Evolutionary conservation across 2,113 vertebrate species (phyloP).

Genomic region (Caloenas nicobarica): DNA sequence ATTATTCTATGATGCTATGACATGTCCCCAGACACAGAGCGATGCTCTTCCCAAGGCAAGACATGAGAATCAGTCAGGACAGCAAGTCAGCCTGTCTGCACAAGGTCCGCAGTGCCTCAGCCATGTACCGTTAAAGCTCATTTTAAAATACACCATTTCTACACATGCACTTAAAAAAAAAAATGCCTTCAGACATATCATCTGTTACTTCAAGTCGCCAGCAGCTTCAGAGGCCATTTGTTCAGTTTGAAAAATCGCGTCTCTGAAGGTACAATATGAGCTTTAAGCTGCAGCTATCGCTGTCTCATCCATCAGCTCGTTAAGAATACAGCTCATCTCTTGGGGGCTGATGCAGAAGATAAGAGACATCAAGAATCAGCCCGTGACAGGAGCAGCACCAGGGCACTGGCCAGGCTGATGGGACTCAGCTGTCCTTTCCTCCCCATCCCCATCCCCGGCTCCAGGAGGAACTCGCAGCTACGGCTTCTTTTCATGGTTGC

Average conservation of each 20-base stretch:
- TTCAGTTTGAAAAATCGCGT: conserved; percentile 33
- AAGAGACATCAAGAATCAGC: conserved; percentile 56
- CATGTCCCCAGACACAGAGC: accelerated
- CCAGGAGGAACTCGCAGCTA: background rate
- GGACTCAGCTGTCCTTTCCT: conserved; percentile 40
- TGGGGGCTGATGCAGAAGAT: conserved; percentile 34
- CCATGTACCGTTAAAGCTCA: background rate
- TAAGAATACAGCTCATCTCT: background rate
- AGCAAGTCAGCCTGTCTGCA: background rate
- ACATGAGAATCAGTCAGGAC: accelerated
- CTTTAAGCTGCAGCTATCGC: conserved; percentile 36
- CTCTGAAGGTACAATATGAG: conserved; percentile 25
- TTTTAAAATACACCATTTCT: background rate
- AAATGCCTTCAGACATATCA: background rate
- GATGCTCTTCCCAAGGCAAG: background rate
- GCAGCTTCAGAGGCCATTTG: conserved; percentile 39
- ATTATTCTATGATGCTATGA: no score
- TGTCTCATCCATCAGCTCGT: conserved; percentile 60
- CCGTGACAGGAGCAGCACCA: background rate
- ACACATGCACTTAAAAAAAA: background rate
- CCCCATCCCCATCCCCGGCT: background rate
- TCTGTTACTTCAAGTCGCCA: background rate
- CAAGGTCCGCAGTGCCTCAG: background rate
- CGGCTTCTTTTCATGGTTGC: background rate
- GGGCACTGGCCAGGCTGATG: background rate